Base-by-base conservation (phyloP, 1,140 invertebrate genomes). In the Zaprionus nigranus region DNA sequence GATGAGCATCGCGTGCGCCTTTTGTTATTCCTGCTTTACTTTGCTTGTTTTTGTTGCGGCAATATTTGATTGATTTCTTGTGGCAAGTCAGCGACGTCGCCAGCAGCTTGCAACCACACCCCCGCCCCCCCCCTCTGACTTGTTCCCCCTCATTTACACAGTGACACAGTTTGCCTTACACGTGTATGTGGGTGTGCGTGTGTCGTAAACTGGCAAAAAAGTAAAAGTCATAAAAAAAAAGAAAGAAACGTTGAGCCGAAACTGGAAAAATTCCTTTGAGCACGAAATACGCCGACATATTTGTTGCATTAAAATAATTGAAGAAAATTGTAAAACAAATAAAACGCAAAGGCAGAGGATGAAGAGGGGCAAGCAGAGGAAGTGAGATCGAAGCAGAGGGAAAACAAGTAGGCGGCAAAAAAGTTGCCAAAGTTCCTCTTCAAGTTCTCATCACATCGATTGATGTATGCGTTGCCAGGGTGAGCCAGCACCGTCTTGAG, bases 281-380 rank as follows among this genome's bases (percentile, higher is more conserved):
- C 80, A 69, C 73, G 73, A 26, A 66, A 63, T 62, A 65, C 78
- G 74, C 78, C 84, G 81, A 88, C 85, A 90, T 77, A 90, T 87
- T 87, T 84, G 84, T 87, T 88, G 84, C 84, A 87, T 88, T 87
- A 88, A 84, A 84, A 81, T 87, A 87, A 87, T 87, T 87, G 84
- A 87, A 84, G 78, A 74, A 76, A 88, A 87, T 84, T 81, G 81
- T 88, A 76, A 79, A 88, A 81, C 78, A 88, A 88, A 87, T 79
- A 84, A 70, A 66, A 71, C 20, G 34, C 40, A 68, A 34, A 69
- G 70, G 76, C 65, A 62, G 34, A 3, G 3, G 2, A 3, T 7
- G 40, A 6, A n/a, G 40, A n/a, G 38, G n/a, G n/a, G n/a, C n/a
- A n/a, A n/a, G n/a, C n/a, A n/a, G n/a, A 20, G 17, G 6, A 66